Evolutionary conservation across 2,797 vertebrate species (phyloP).

Genomic region (Thaleichthys pacificus): DNA sequence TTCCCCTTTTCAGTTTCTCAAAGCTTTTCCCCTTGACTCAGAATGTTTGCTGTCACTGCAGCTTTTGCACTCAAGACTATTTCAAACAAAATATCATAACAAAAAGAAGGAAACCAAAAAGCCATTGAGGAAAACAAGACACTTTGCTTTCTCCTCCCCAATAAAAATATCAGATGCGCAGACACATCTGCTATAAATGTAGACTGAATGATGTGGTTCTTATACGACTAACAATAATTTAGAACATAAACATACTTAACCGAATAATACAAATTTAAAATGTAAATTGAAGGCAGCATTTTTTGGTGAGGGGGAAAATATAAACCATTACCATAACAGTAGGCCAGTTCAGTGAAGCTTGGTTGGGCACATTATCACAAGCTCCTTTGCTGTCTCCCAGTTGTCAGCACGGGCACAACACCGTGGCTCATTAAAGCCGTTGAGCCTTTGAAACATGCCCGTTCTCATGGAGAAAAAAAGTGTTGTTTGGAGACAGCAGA

Average conservation of each 20-base stretch:
- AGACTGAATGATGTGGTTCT: too few species aligned
- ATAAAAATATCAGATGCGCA: neutral
- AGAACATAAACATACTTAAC: neutral
- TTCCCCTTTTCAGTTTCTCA: constrained; percentile 42
- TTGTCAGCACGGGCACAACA: constrained; percentile 61
- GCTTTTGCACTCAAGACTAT: constrained; percentile 15
- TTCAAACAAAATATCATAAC: constrained; percentile 8
- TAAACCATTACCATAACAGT: constrained; percentile 64
- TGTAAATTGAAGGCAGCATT: constrained; percentile 39
- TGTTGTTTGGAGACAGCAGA: constrained; percentile 49
- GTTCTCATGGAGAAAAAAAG: constrained; percentile 55
- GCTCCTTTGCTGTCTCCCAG: constrained; percentile 68
- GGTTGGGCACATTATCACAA: constrained; percentile 65
- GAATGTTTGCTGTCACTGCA: constrained; percentile 37
- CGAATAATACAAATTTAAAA: constrained; percentile 22
- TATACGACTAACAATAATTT: too few species aligned
- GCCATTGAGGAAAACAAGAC: constrained; percentile 24
- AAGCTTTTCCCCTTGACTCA: constrained; percentile 41
- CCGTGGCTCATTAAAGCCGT: constrained; percentile 69
- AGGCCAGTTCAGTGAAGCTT: constrained; percentile 58
- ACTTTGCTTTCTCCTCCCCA: constrained; percentile 4
- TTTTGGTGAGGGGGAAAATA: constrained; percentile 13
- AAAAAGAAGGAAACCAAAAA: neutral
- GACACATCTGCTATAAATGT: too few species aligned
- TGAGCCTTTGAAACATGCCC: constrained; percentile 67